Evolutionary conservation across 1,140 invertebrate species (phyloP), one percentile per base, ranked within the genome.

Genomic region (Cotesia vestalis): DNA sequence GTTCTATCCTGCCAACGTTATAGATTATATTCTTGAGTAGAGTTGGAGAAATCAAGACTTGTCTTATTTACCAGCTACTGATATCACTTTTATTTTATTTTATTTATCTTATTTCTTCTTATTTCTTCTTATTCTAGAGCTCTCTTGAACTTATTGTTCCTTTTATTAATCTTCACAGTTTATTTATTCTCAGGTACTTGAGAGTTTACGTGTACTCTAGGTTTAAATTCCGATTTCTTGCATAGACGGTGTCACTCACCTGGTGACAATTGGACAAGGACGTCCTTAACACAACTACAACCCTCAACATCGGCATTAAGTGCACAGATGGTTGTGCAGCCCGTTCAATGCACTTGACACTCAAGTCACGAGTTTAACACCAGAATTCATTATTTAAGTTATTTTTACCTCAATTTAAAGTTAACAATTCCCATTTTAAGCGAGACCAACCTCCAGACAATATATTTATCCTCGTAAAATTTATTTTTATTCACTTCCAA

Each of bases 221-320:
- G 6, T 63, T 63, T 38, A 34, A 35, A 63, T 63, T 40, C 34
- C 11, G 9, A 63, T 63, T 35, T 63, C n/a, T 34, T 35, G 5
- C 61, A 63, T 63, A 63, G 36, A 63, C 61, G 35, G 67, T 69
- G 67, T 69, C 67, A 69, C 38, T 69, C 67, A 69, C 57, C 67
- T 57, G 57, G 59, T 69, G 67, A 69, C 67, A 69, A 69, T 69
- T 57, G 67, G 67, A 69, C 67, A 69, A 69, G 67, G 67, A 35
- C 67, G 57, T 69, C 57, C 35, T 55, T 14, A 14, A 38, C 46
- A 36, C 61, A 36, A 17, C 11, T 38, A 63, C 27, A 55, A 12
- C 11, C 40, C 11, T 46, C 20, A 35, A 64, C 62, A 40, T 64
- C 38, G 9, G n/a, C 46, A 64, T n/a, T 27, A 20, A 40, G 36